These are phyloP conservation scores for Calephelis nemesis DNA, from an alignment of 1,140 invertebrate genomes.

Conservation along the genomic window DNA sequence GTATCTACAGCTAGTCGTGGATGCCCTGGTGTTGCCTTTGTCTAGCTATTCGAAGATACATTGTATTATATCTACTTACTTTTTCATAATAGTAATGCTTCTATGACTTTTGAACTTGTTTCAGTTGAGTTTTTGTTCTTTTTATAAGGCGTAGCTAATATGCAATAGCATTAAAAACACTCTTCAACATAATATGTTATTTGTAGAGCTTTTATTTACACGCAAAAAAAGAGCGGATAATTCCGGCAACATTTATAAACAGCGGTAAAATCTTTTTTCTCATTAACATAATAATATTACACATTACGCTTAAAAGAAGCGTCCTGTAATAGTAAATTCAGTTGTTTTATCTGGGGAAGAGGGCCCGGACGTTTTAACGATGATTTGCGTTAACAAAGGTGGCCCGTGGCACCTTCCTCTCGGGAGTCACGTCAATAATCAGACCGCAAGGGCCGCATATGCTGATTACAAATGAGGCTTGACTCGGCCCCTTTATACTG, in stretches of 20 bases:
- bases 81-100: too few species aligned
- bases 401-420: conserved; percentile 8
- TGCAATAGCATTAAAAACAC: too few species aligned
- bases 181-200: background rate
- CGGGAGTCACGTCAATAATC: conserved; percentile 43
- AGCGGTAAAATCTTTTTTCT: background rate
- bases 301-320: background rate
- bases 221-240: background rate
- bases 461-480: conserved; percentile 51
- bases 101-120: too few species aligned
- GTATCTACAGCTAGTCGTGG: too few species aligned
- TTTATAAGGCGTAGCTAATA: too few species aligned
- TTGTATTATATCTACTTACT: too few species aligned
- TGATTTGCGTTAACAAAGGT: conserved; percentile 43
- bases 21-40: too few species aligned
- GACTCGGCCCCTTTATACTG: conserved; percentile 22
- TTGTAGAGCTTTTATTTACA: background rate
- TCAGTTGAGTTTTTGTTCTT: too few species aligned
- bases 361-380: conserved; percentile 3
- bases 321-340: background rate
- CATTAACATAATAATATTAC: background rate
- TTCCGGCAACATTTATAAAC: background rate
- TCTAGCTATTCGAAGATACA: too few species aligned
- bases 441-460: conserved; percentile 45
- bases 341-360: conserved; percentile 5